Evolutionary conservation across 2,888 invertebrate genomes (phyloP), one percentile per base, ranked within the genome.

Genomic region (Orthosia gracilis): DNA sequence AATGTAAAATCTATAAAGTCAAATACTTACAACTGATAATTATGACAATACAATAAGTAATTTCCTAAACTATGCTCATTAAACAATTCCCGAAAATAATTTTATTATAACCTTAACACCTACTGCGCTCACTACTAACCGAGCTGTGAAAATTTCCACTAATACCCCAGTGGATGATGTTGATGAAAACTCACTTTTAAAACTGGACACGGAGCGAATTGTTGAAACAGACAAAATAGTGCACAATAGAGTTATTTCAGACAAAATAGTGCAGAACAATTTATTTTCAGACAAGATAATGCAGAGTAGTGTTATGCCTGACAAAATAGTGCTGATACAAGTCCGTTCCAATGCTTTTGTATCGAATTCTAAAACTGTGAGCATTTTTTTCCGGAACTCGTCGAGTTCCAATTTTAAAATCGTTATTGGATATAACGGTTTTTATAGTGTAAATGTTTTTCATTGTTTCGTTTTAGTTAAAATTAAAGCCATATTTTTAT

Each of bases 121-220:
- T 31, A 62, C 11, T 17, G 2, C 54, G 13, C 21, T 61, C 15
- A 18, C 21, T 11, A 47, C 21, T 45, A 63, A 58, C 26, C 4
- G n/a, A 49, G 13, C 63, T 67, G 12, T 12, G 15, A 61, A 68
- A 17, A 49, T 80, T 69, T 52, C 12, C 21, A 59, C 23, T 31
- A 64, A 67, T 67, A 4, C 57, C 40, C 21, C 3, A 4, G 4
- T 23, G 23, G n/a, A 47, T 45, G 52, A 69, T 61, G 47, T 66
- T 69, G 54, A 77, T 66, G 69, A 49, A 82, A 59, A 73, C 26
- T 26, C 65, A 50, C 23, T 63, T 73, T 83, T 78, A 73, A 80
- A 66, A 59, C 26, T 63, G 69, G 73, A 76, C 67, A 21, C 11
- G n/a, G 4, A 47, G 21, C 11, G 21, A 50, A 59, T 52, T 23